phyloP scores from a whole-genome alignment of 2,888 invertebrate genomes.

The Cosmopolites sordidus region DNA sequence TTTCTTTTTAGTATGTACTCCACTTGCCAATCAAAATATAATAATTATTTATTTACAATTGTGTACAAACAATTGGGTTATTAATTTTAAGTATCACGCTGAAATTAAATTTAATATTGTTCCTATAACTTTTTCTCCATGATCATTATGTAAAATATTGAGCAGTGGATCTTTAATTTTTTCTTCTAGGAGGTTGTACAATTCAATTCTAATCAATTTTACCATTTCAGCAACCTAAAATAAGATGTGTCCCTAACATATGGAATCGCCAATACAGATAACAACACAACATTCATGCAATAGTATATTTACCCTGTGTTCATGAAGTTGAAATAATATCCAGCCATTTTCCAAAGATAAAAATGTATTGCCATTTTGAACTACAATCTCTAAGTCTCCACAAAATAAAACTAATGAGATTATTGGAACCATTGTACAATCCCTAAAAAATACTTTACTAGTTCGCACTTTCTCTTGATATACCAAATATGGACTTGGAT shows the following conservation, averaged over 20 bases:
- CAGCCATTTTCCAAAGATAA: constrained; percentile 75
- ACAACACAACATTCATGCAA: no score
- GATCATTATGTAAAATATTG: constrained; percentile 68
- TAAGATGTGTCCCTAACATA: constrained; percentile 9
- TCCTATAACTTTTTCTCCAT: constrained; percentile 69
- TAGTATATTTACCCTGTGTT: constrained; percentile 67
- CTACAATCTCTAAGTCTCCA: constrained; percentile 69
- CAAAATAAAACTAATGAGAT: constrained; percentile 68
- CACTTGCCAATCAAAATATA: no score
- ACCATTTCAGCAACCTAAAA: constrained; percentile 75
- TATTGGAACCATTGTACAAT: constrained; percentile 76
- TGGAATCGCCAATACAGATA: no score
- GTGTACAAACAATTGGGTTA: no score
- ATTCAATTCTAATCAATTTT: constrained; percentile 70
- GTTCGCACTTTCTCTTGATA: constrained; percentile 83
- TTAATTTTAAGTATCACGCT: constrained; percentile 9
- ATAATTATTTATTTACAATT: no score
- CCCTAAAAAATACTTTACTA: constrained; percentile 71
- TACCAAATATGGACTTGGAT: constrained; percentile 70
- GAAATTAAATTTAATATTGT: constrained; percentile 60
- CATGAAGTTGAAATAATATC: constrained; percentile 76
- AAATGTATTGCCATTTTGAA: constrained; percentile 69
- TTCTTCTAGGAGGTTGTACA: constrained; percentile 72
- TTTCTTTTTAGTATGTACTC: no score
- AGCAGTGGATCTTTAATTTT: constrained; percentile 80